Evolutionary conservation across 2,113 vertebrate genomes (phyloP).

Genomic region (Anhinga anhinga): DNA sequence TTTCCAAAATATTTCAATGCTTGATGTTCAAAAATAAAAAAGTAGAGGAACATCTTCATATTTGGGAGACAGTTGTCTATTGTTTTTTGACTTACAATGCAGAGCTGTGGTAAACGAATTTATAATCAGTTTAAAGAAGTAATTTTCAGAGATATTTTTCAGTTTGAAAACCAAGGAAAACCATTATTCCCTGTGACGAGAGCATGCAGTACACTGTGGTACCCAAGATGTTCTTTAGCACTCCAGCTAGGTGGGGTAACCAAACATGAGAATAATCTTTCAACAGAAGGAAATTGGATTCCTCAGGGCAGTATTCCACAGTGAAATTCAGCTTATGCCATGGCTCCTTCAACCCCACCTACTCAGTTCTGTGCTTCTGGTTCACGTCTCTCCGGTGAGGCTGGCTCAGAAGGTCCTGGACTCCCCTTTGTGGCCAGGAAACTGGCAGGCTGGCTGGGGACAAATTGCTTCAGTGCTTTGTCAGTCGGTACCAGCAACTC

Average conservation of each 20-base stretch:
- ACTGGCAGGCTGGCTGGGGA: neutral
- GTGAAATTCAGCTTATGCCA: neutral
- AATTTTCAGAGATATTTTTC: neutral
- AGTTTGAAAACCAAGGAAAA: neutral
- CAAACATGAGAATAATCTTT: neutral
- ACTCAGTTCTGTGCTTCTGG: neutral
- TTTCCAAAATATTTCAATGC: neutral
- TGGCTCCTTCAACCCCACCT: neutral
- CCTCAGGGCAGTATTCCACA: too few relatives aligned
- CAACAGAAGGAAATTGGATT: neutral
- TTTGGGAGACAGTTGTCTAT: neutral
- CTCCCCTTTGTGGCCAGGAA: too few relatives aligned
- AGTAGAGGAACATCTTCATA: neutral
- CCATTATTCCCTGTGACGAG: neutral
- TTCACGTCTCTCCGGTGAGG: too few relatives aligned
- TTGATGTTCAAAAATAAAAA: neutral
- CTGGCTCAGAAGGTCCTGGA: neutral
- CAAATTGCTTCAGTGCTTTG: too few relatives aligned
- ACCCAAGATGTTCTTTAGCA: neutral
- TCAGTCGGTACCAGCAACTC: neutral
- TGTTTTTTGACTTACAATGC: neutral
- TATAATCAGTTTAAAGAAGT: neutral
- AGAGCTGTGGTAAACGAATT: neutral
- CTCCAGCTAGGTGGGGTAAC: neutral
- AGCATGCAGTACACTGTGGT: neutral